Evolutionary conservation across 2,888 invertebrate genomes (phyloP).

Genomic region (Rhamphomyia laevipes): DNA sequence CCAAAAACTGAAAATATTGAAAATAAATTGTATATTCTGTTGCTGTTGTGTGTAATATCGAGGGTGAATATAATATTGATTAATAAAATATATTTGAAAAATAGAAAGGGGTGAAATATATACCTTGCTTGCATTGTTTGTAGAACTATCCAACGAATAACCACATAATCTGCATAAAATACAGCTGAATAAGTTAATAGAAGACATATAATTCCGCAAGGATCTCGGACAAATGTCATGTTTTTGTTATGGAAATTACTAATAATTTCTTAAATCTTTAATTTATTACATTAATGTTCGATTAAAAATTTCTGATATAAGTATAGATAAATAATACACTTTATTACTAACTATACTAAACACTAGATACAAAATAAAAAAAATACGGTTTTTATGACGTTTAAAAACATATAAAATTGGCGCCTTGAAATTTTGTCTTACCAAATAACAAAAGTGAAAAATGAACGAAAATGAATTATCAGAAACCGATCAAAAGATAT

Average conservation of each 20-base stretch:
- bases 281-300: too few relatives aligned
- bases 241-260: constrained; percentile 7
- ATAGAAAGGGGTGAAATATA: constrained; percentile 2
- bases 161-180: constrained; percentile 79
- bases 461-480: too few relatives aligned
- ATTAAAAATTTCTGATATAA: too few relatives aligned
- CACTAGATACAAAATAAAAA: too few relatives aligned
- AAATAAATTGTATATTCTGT: neutral
- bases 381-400: neutral
- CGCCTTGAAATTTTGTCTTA: neutral
- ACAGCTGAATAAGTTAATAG: constrained; percentile 67
- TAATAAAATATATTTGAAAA: constrained; percentile 3
- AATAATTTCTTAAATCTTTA: too few relatives aligned
- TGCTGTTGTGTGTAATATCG: too few relatives aligned
- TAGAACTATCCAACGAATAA: constrained; percentile 69
- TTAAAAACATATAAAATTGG: constrained; percentile 8
- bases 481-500: too few relatives aligned
- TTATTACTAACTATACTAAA: too few relatives aligned
- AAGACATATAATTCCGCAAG: constrained; percentile 74
- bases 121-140: constrained; percentile 73
- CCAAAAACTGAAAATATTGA: constrained; percentile 51
- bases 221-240: constrained; percentile 63
- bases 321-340: too few relatives aligned
- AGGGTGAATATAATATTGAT: neutral
- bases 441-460: constrained; percentile 14